phyloP scores from a whole-genome alignment of 2,888 invertebrate species.

The Scaeva pyrastri region DNA sequence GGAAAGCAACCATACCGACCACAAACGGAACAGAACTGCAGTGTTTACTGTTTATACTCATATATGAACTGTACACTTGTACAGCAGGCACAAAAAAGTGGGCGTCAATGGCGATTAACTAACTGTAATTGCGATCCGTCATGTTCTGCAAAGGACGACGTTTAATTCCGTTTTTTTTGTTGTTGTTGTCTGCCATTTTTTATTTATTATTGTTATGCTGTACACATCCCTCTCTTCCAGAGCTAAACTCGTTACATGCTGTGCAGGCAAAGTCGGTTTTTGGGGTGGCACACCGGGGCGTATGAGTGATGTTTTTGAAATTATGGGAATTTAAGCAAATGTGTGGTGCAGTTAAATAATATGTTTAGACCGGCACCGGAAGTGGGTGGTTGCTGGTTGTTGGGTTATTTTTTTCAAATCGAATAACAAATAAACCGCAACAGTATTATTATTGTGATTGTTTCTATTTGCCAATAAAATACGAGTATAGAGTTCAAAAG shows the following conservation, averaged over 20 bases:
- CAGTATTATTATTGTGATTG: background rate
- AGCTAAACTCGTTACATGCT: background rate
- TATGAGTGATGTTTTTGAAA: constrained; percentile 51
- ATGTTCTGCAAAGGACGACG: constrained; percentile 41
- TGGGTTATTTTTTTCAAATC: background rate
- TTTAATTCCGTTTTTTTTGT: constrained; percentile 24
- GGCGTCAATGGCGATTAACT: constrained; percentile 70
- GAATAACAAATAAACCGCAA: constrained; percentile 29
- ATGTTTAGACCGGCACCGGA: constrained; percentile 33
- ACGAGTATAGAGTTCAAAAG: background rate
- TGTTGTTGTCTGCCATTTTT: background rate
- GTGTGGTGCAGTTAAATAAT: constrained; percentile 51
- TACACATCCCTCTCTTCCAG: background rate
- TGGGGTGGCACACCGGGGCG: constrained; percentile 23
- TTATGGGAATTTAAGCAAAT: constrained; percentile 65
- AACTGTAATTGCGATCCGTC: constrained; percentile 71
- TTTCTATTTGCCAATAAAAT: background rate
- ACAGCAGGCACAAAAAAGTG: constrained; percentile 30
- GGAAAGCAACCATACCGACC: constrained; percentile 10
- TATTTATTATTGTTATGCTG: background rate
- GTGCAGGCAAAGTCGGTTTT: background rate
- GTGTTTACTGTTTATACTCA: background rate
- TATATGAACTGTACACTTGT: background rate
- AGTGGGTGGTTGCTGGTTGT: constrained; percentile 9
- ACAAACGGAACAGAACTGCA: constrained; percentile 13